Conservation (phyloP, 2,113 vertebrate genomes). For the Poeciliopsis retropinna region DNA sequence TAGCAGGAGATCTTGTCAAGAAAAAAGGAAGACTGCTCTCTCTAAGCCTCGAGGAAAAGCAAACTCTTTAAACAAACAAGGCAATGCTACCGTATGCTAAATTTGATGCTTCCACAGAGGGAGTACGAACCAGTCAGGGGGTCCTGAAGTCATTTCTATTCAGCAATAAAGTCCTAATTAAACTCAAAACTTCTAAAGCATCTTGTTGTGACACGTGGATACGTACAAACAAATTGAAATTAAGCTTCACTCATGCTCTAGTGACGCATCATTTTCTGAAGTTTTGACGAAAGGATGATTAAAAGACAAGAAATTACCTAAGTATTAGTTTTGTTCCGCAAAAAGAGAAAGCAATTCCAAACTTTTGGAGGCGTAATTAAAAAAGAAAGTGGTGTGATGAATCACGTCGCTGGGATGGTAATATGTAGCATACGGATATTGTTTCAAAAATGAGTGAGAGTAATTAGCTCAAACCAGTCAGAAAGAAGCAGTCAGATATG, state of each 20-base stretch:
- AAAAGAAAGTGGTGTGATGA: constrained; percentile 44
- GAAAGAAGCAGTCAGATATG: constrained; percentile 10
- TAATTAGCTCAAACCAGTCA: constrained; percentile 16
- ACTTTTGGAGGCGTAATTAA: constrained; percentile 43
- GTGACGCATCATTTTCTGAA: not conserved
- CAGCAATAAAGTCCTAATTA: constrained; percentile 16
- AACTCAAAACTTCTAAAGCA: constrained; percentile 1
- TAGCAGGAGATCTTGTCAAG: constrained; percentile 35
- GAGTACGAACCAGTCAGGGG: constrained; percentile 19
- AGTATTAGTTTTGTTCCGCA: constrained; percentile 27
- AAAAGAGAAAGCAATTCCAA: constrained; percentile 23
- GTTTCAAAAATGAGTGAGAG: constrained; percentile 17
- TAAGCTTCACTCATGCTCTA: not conserved
- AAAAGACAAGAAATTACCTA: constrained; percentile 6
- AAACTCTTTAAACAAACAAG: constrained; percentile 42
- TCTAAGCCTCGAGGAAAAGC: constrained; percentile 25
- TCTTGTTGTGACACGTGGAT: not conserved
- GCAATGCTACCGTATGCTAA: constrained; percentile 14
- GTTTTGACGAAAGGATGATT: constrained; percentile 12
- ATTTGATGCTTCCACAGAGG: constrained; percentile 33
- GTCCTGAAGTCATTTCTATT: constrained; percentile 8
- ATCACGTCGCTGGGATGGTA: constrained; percentile 15
- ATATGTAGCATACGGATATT: constrained; percentile 21
- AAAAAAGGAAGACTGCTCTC: constrained; percentile 30
- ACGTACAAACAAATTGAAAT: not conserved